phyloP scores from a whole-genome alignment of 2,797 vertebrate species.

The Cuculus canorus region DNA sequence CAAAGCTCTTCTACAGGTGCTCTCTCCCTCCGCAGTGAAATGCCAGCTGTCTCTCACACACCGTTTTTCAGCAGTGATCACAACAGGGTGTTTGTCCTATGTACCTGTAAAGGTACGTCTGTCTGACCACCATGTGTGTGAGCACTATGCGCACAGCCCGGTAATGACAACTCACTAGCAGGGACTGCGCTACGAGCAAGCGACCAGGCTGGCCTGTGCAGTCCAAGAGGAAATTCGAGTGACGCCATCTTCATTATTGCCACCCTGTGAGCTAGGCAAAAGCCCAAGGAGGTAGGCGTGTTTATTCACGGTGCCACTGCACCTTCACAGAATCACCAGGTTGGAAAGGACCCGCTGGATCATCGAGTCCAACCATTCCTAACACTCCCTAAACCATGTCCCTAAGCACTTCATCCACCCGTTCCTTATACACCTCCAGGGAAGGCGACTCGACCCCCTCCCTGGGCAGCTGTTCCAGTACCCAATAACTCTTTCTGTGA shows the following conservation, averaged over 20 bases:
- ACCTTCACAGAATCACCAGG: no score
- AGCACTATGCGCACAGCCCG: neutral
- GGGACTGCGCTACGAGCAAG: neutral
- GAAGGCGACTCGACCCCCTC: no score
- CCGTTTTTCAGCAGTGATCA: neutral
- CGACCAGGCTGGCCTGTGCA: neutral
- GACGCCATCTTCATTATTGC: rapidly evolving
- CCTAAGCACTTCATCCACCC: no score
- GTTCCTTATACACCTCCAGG: no score
- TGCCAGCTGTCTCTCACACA: neutral
- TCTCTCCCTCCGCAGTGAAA: neutral
- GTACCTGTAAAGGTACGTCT: neutral
- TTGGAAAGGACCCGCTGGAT: no score
- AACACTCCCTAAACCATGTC: no score
- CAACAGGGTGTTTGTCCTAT: neutral
- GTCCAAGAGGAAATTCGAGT: neutral
- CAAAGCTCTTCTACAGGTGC: neutral
- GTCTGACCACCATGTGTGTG: neutral
- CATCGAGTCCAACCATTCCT: no score
- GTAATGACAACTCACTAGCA: neutral
- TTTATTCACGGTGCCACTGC: neutral
- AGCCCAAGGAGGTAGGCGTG: neutral
- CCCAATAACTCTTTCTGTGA: no score
- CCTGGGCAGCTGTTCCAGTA: no score
- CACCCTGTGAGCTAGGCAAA: neutral